A percentile compares a stretch with the other conserved stretches of the same genome.
These are phyloP conservation scores for Henricia sp. DNA, from an alignment of 53 echinoderm and acorn worm genomes.

Conservation along the genomic window DNA sequence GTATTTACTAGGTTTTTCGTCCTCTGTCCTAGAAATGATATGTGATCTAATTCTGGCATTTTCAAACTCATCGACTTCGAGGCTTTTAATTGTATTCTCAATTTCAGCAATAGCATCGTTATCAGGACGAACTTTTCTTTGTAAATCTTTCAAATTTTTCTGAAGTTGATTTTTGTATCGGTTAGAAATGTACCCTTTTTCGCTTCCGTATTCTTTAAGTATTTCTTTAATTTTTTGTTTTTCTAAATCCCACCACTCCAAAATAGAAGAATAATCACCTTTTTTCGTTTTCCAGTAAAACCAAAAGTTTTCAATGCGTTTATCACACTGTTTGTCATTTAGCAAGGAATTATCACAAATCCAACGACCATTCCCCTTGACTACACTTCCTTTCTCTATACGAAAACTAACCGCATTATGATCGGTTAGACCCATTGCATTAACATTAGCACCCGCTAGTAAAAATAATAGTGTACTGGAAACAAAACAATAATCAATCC, in stretches of 20 bases:
- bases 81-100: not conserved
- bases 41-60: constrained; percentile 3
- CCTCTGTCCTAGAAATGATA: not conserved
- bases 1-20: not conserved
- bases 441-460: not conserved
- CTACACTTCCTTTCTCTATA: not conserved
- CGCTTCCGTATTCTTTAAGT: not conserved
- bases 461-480: not conserved
- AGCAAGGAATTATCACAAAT: not conserved
- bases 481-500: constrained; percentile 11
- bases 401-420: not conserved
- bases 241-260: constrained; percentile 2
- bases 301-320: not conserved
- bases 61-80: not conserved
- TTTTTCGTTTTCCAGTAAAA: constrained; percentile 19
- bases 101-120: not conserved
- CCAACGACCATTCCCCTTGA: constrained; percentile 2
- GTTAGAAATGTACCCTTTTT: not conserved
- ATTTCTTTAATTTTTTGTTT: constrained; percentile 15
- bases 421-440: not conserved
- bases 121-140: not conserved
- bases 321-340: not conserved
- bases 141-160: not conserved
- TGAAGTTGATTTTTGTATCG: constrained; percentile 8
- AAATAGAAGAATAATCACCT: not conserved